Conservation (phyloP, 2,113 vertebrate genomes). For the Myotis davidii region DNA sequence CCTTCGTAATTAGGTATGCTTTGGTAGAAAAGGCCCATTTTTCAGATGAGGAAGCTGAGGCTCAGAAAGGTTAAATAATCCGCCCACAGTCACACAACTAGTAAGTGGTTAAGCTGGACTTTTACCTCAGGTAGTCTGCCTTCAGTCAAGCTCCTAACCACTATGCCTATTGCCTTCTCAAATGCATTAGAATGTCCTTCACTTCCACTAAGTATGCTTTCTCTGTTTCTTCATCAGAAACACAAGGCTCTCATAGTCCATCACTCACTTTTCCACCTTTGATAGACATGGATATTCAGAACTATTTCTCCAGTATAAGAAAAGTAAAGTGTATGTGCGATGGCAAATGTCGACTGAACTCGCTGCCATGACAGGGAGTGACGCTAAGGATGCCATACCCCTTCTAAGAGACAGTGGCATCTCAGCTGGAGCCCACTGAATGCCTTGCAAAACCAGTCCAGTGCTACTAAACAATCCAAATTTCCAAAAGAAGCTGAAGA, state of each 20-base stretch:
- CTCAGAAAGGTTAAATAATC: neutral
- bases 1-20: neutral
- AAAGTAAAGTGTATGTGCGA: neutral
- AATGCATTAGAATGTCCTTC: neutral
- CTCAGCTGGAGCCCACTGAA: neutral
- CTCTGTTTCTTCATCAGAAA: neutral
- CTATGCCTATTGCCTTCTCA: neutral
- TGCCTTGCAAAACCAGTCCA: constrained; percentile 21
- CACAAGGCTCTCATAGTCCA: neutral
- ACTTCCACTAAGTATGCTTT: neutral
- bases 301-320: constrained; percentile 12
- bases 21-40: neutral
- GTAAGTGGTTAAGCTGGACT: neutral
- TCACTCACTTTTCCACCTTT: neutral
- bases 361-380: neutral
- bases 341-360: neutral
- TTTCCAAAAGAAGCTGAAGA: constrained; percentile 17
- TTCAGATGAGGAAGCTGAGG: constrained; percentile 18
- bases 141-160: neutral
- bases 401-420: neutral
- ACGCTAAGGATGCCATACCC: neutral
- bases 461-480: neutral
- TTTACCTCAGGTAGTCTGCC: neutral
- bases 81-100: neutral
- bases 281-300: neutral